Evolutionary conservation across 2,888 invertebrate genomes (phyloP).

Genomic region (Tuberolachnus salignus): DNA sequence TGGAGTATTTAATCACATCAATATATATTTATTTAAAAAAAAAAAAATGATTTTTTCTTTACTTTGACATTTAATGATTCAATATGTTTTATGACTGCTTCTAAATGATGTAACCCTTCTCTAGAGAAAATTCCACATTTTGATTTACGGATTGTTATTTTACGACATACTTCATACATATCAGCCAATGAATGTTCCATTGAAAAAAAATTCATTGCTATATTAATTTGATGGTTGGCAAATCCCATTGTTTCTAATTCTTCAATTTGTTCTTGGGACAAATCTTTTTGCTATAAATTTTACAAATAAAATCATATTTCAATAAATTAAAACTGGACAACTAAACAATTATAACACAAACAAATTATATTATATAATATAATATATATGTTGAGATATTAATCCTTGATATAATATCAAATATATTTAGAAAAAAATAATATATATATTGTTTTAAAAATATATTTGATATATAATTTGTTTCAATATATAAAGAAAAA

Average conservation of each 20-base stretch:
- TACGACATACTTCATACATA: constrained; percentile 37
- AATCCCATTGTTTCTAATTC: constrained; percentile 47
- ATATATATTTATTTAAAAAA: not conserved
- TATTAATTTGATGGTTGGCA: constrained; percentile 49
- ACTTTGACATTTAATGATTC: constrained; percentile 37
- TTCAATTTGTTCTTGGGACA: constrained; percentile 40
- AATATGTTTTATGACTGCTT: constrained; percentile 42
- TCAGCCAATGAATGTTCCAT: constrained; percentile 33
- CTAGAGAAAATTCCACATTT: constrained; percentile 47
- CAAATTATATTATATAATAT: too few species aligned
- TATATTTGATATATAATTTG: too few species aligned
- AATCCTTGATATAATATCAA: too few species aligned
- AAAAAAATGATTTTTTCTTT: not conserved
- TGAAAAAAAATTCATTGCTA: constrained; percentile 48
- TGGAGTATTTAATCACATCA: constrained; percentile 11
- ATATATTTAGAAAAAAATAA: too few species aligned
- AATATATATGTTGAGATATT: too few species aligned
- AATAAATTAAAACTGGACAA: not conserved
- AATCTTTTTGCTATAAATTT: constrained; percentile 4
- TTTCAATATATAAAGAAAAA: too few species aligned
- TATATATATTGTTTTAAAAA: too few species aligned
- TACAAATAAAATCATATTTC: not conserved
- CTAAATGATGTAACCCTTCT: constrained; percentile 29
- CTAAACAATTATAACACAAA: too few species aligned
- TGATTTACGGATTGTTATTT: constrained; percentile 47